Percentiles rank a stretch among this genome's conserved stretches.
These are phyloP conservation scores for Drosophila littoralis DNA, from an alignment of 1,140 invertebrate genomes.

Conservation along the genomic window DNA sequence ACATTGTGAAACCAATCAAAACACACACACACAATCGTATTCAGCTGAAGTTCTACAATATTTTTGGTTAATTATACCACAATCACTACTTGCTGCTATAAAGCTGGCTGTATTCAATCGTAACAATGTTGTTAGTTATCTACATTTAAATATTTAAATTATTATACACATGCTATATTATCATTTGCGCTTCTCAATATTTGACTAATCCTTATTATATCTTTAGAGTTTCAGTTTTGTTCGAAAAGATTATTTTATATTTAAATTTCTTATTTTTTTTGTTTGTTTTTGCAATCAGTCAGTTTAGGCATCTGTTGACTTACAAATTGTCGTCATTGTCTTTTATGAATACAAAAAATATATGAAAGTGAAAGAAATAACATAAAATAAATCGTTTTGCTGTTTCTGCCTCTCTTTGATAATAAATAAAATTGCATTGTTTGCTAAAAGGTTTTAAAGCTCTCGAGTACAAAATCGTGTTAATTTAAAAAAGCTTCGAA, in stretches of 20 bases:
- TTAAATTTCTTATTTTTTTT: conserved; percentile 17
- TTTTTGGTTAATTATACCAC: conserved; percentile 68
- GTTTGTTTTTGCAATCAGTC: conserved; percentile 49
- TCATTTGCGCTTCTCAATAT: conserved; percentile 61
- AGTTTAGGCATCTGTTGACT: conserved; percentile 82
- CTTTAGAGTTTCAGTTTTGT: conserved; percentile 47
- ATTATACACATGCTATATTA: conserved; percentile 61
- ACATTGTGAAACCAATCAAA: conserved; percentile 33
- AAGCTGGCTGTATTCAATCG: conserved; percentile 63
- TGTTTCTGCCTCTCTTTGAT: conserved; percentile 29
- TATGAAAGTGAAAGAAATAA: conserved; percentile 39
- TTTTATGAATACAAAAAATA: conserved; percentile 65
- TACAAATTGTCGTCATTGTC: conserved; percentile 77
- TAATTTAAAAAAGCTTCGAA: conserved; percentile 76
- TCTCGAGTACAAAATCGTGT: conserved; percentile 76
- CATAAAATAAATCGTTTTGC: conserved; percentile 39
- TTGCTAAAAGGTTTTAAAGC: conserved; percentile 66
- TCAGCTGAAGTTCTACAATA: conserved; percentile 38
- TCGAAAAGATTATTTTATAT: conserved; percentile 46
- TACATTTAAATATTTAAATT: conserved; percentile 58
- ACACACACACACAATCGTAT: conserved; percentile 19
- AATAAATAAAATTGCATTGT: conserved; percentile 53
- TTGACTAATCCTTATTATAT: conserved; percentile 61
- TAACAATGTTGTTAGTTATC: conserved; percentile 65
- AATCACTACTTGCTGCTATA: conserved; percentile 77